Conservation (phyloP, 2,797 vertebrate genomes). For the Acanthopagrus latus region DNA sequence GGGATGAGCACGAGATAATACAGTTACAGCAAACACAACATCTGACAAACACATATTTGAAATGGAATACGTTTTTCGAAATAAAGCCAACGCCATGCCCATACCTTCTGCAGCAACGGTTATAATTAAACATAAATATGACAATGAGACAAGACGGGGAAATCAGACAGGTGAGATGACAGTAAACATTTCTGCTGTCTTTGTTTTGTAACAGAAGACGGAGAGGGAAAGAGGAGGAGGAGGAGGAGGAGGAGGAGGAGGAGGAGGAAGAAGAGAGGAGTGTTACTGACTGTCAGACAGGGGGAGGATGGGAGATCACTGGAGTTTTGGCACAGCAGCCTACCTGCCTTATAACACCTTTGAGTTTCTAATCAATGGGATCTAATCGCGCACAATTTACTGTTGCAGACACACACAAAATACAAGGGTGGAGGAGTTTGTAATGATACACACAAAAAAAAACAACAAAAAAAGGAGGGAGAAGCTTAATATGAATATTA, state of each 20-base stretch:
- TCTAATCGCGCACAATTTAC: conserved; percentile 32
- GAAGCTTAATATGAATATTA: conserved; percentile 25
- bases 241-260: conserved; percentile 50
- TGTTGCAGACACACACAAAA: conserved; percentile 6
- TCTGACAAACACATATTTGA: conserved; percentile 62
- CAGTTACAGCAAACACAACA: conserved; percentile 59
- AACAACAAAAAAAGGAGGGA: neutral
- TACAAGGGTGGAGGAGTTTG: neutral
- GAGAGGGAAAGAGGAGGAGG: conserved; percentile 50
- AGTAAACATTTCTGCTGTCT: conserved; percentile 83
- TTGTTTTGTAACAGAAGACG: conserved; percentile 82
- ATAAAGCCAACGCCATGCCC: conserved; percentile 65
- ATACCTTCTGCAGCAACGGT: conserved; percentile 55
- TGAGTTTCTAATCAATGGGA: conserved; percentile 31
- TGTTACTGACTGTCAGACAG: conserved; percentile 82
- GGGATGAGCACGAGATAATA: conserved; percentile 51
- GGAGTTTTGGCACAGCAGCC: conserved; percentile 68
- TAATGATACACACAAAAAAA: neutral
- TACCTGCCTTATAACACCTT: conserved; percentile 72
- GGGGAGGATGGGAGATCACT: conserved; percentile 76
- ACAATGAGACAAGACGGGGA: conserved; percentile 64
- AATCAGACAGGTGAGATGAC: conserved; percentile 78
- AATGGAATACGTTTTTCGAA: conserved; percentile 50
- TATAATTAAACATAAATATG: conserved; percentile 78
- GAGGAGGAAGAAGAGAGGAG: conserved; percentile 73